Evolutionary conservation across 2,797 vertebrate species (phyloP), one percentile per base, ranked within the genome.

Genomic region (Smutsia gigantea): DNA sequence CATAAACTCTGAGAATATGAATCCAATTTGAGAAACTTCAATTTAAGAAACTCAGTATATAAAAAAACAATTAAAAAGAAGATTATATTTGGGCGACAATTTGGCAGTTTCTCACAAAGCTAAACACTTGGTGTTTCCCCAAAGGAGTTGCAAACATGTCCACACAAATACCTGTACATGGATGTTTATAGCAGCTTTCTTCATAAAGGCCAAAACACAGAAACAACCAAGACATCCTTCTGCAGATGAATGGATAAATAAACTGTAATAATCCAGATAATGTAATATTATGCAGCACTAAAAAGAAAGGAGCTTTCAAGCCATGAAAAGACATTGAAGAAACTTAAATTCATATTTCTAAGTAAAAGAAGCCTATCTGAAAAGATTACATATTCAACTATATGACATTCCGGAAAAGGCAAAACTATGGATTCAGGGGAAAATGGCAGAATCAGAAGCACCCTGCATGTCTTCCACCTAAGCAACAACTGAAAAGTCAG

Each of bases 151-250:
- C 94, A 91, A 87, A 79, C 5, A 85, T 31, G 23, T 90, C 46
- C 53, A 87, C 72, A 84, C 21, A 93, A 97, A 93, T 63, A 88
- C 53, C 53, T 83, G 19, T 37, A 84, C 27, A 42, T 29, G 27
- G 34, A 75, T 85, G 55, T 88, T 88, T 92, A 77, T 77, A 91
- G 57, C 17, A 81, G 29, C n/a, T 96, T 84, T 92, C 78, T 95
- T 81, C 78, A 96, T 77, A 71, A 86, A 42, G 94, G 39, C 72
- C 66, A 75, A 89, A 95, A 79, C 27, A 72, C 74, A 53, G 59
- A 91, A 66, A 27, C 31, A 93, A 87, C 27, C 57, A 92, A 93
- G 34, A 84, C 84, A 29, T 72, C 64, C 51, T 95, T 83, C 19
- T 71, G 46, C 64, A 66, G 46, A 42, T 95, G 68, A 83, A 64